These are phyloP conservation scores for Synanthedon tipuliformis DNA, from an alignment of 2,888 invertebrate species.

Conservation along the genomic window DNA sequence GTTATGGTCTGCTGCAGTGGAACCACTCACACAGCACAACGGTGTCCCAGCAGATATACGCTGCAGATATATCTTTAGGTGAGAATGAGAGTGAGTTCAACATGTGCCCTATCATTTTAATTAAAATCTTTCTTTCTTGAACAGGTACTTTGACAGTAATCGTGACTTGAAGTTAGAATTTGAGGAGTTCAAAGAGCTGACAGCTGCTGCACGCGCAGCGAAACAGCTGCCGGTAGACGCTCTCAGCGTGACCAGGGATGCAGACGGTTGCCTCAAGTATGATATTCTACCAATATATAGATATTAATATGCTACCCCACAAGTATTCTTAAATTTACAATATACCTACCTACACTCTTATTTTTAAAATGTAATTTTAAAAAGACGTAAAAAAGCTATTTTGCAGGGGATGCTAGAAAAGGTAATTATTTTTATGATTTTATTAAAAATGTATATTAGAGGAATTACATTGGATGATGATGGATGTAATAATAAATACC, in stretches of 20 bases:
- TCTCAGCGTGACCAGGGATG: constrained; percentile 65
- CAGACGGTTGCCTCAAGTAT: constrained; percentile 47
- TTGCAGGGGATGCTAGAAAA: too few relatives aligned
- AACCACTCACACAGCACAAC: constrained; percentile 74
- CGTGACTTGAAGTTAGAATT: constrained; percentile 63
- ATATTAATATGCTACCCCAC: too few relatives aligned
- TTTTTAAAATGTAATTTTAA: too few relatives aligned
- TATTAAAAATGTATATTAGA: too few relatives aligned
- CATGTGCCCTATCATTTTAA: not conserved
- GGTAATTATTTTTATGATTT: too few relatives aligned
- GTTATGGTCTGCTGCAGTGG: constrained; percentile 73
- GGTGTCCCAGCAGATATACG: constrained; percentile 75
- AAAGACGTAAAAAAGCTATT: too few relatives aligned
- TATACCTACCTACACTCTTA: too few relatives aligned
- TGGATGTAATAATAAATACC: too few relatives aligned
- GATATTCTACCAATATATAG: too few relatives aligned
- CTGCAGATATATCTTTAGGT: constrained; percentile 78
- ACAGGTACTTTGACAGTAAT: constrained; percentile 71
- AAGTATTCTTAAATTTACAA: too few relatives aligned
- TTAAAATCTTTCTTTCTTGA: constrained; percentile 5
- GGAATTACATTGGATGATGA: too few relatives aligned
- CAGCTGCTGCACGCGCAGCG: constrained; percentile 64
- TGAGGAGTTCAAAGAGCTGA: constrained; percentile 70
- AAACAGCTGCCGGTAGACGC: constrained; percentile 66
- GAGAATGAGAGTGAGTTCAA: too few relatives aligned